Base-by-base conservation (phyloP, 2,797 vertebrate genomes). In the Serranus cabrilla region DNA sequence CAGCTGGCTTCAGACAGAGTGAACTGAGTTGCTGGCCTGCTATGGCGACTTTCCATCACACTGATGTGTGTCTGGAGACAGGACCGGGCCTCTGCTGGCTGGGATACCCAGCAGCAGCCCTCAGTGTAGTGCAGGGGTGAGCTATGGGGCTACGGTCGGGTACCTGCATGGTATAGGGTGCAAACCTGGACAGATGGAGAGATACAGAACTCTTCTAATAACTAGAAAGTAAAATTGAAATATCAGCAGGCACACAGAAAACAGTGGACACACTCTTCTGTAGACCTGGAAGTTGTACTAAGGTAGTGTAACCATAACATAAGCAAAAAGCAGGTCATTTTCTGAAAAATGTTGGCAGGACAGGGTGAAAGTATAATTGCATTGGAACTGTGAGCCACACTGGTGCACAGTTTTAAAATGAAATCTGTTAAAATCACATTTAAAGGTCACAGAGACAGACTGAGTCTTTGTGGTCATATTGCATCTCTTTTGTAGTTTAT, bases 31-130 rank as follows among this genome's bases (percentile, higher is more conserved):
- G 34, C 76, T 88, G 86, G 86, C 84, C 57, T 8, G 25, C 67
- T 61, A 8, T 51, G 74, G 71, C 7, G 40, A 82, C 80, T 84
- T 85, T 92, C 86, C 86, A 85, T 91, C 85, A 89, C 67, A 51
- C 60, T 71, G 40, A 82, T 71, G 78, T 65, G 78, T 61, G 71
- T 75, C 60, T 81, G 52, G 55, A 82, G 73, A 74, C 72, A 49
- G 46, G 60, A 51, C 40, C 25, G 1, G 42, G 54, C 74, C 80
- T 78, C 45, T 17, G 14, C 66, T 69, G 68, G 83, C 51, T 51
- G 67, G 45, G 62, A 49, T 20, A 40, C 34, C 54, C 65, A n/a
- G 49, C 56, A 20, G 27, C 4, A 50, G 54, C 25, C 34, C 62
- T 84, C 58, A 34, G 20, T 73, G 18, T 12, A 27, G 6, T 31